Percentiles rank a stretch among this genome's conserved stretches.
Evolutionary conservation across 2,797 vertebrate species (phyloP).

Genomic region (Sitta carolinensis): DNA sequence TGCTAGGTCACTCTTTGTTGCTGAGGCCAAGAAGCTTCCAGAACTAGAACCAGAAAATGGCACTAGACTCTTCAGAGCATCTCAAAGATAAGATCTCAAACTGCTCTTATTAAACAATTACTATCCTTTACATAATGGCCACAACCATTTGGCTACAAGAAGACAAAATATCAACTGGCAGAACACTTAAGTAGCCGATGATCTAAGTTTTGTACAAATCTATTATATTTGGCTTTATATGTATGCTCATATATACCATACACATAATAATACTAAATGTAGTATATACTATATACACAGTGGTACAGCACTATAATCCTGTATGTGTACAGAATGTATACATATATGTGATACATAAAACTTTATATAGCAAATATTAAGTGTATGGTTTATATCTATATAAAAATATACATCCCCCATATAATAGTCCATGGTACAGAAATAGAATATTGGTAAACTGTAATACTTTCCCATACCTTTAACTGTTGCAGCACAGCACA

Average conservation of each 20-base stretch:
- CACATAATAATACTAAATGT: not conserved
- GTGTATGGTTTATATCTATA: not conserved
- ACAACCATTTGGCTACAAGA: not conserved
- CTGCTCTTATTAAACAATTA: not conserved
- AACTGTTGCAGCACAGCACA: not conserved
- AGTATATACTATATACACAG: not conserved
- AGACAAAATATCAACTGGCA: not conserved
- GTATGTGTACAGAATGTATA: not conserved
- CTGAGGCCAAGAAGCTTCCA: not conserved
- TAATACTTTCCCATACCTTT: rapidly evolving
- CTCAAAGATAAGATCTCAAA: not conserved
- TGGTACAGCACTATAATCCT: not conserved
- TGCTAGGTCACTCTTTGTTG: not conserved
- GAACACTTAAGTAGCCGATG: not conserved
- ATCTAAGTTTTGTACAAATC: not conserved
- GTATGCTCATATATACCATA: not conserved
- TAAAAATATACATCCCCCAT: rapidly evolving
- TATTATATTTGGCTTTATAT: not conserved
- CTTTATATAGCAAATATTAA: no score
- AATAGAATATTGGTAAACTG: not conserved
- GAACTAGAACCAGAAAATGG: not conserved
- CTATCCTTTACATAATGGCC: not conserved
- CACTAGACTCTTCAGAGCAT: not conserved
- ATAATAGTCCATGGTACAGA: not conserved
- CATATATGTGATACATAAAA: not conserved